Conservation (phyloP, 2,888 invertebrate species). For the Tridacna crocea region DNA sequence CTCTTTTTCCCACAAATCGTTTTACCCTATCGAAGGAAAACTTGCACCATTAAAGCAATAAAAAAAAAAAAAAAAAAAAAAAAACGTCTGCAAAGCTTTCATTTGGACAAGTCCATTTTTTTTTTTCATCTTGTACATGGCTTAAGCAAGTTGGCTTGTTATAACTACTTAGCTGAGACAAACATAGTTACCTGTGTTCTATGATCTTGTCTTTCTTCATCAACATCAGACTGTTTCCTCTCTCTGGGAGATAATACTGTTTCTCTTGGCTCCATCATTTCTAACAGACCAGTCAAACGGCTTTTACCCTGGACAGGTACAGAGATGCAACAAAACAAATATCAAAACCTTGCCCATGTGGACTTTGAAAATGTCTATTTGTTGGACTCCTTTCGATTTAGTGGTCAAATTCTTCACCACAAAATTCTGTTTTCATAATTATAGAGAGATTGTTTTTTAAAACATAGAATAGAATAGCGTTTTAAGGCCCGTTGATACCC, state of each 20-base stretch:
- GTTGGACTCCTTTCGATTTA: neutral
- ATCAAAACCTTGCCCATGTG: neutral
- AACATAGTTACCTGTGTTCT: constrained; percentile 40
- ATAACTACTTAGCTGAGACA: no score
- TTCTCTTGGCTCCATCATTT: constrained; percentile 47
- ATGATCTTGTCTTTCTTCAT: constrained; percentile 52
- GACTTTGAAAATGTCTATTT: neutral
- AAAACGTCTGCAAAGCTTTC: no score
- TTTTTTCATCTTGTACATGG: no score
- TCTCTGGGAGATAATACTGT: constrained; percentile 36
- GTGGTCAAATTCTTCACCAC: no score
- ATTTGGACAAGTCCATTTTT: no score
- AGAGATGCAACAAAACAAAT: neutral
- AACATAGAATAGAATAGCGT: no score
- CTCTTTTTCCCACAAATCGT: neutral
- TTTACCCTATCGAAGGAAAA: neutral
- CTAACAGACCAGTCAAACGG: constrained; percentile 53
- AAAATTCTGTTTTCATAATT: no score
- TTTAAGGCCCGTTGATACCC: no score
- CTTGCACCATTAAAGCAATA: no score
- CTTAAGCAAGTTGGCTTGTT: no score
- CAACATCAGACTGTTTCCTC: constrained; percentile 41
- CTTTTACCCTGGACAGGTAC: constrained; percentile 36
- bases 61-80: no score
- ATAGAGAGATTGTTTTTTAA: no score